These are phyloP conservation scores for Eilema depressum DNA, from an alignment of 2,888 invertebrate genomes.

Conservation along the genomic window DNA sequence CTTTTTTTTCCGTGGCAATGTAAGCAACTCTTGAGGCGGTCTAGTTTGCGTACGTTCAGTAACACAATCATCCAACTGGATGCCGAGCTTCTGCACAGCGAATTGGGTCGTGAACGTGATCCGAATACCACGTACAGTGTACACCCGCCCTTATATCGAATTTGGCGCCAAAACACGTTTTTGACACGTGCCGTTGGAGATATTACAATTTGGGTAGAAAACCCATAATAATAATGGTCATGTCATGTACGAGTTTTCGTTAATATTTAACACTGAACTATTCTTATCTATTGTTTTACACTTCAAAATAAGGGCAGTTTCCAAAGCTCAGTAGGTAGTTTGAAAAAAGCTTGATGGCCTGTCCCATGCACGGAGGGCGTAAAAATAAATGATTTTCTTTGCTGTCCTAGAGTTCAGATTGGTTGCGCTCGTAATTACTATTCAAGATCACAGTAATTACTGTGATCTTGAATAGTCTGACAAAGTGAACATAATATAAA, in stretches of 20 bases:
- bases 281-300: background rate
- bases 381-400: too few relatives aligned
- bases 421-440: too few relatives aligned
- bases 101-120: slow-evolving; percentile 74
- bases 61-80: slow-evolving; percentile 39
- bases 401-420: too few relatives aligned
- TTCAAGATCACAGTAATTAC: too few relatives aligned
- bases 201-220: slow-evolving; percentile 14
- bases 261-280: background rate
- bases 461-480: too few relatives aligned
- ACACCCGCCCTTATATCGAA: slow-evolving; percentile 40
- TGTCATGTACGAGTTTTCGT: background rate
- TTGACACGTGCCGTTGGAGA: slow-evolving; percentile 21
- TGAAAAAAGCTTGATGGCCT: too few relatives aligned
- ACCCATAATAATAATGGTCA: slow-evolving; percentile 3
- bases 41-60: slow-evolving; percentile 12
- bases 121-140: slow-evolving; percentile 48
- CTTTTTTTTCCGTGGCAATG: slow-evolving; percentile 16
- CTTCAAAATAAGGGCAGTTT: too few relatives aligned
- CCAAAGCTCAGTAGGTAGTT: too few relatives aligned
- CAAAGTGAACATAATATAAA: too few relatives aligned
- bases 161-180: slow-evolving; percentile 40
- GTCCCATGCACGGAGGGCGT: too few relatives aligned
- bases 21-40: slow-evolving; percentile 12
- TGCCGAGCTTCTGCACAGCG: slow-evolving; percentile 62